phyloP scores from a whole-genome alignment of 2,113 vertebrate genomes.

The Engystomops pustulosus region DNA sequence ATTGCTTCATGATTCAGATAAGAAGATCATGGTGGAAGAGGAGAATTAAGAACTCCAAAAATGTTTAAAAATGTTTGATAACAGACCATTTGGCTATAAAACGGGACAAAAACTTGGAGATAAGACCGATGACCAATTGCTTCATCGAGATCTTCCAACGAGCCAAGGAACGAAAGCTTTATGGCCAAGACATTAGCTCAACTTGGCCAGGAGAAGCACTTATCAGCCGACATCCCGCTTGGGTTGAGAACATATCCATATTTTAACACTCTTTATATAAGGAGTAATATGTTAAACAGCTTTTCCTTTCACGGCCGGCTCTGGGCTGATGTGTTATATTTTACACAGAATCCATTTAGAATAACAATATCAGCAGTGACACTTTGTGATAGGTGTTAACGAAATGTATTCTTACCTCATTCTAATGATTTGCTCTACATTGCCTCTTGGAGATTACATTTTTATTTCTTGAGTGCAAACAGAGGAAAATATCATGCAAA shows the following conservation, averaged over 20 bases:
- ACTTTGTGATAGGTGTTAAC: slow-evolving; percentile 44
- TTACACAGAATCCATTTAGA: slow-evolving; percentile 38
- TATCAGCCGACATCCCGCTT: not conserved
- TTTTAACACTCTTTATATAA: slow-evolving; percentile 45
- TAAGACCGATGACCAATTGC: not conserved
- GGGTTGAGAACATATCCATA: slow-evolving; percentile 20
- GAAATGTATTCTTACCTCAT: slow-evolving; percentile 47
- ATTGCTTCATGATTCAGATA: too few relatives aligned
- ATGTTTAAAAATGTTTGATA: too few relatives aligned
- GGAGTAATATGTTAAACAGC: not conserved
- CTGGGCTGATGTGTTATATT: slow-evolving; percentile 38
- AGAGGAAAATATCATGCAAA: not conserved
- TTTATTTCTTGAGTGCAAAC: not conserved
- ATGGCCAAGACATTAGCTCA: not conserved
- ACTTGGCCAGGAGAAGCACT: not conserved
- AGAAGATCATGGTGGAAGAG: too few relatives aligned
- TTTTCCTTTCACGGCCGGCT: slow-evolving; percentile 1
- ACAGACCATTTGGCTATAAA: too few relatives aligned
- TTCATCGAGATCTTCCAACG: not conserved
- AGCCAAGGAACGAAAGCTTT: not conserved
- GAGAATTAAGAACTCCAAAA: too few relatives aligned
- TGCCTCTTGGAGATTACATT: slow-evolving; percentile 3
- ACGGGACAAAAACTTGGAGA: too few relatives aligned
- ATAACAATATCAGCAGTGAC: slow-evolving; percentile 39
- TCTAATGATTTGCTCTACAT: slow-evolving; percentile 39